Percentiles rank a stretch among this genome's conserved stretches.
These are phyloP conservation scores for Argyresthia albistria DNA, from an alignment of 2,888 invertebrate species.

Conservation along the genomic window DNA sequence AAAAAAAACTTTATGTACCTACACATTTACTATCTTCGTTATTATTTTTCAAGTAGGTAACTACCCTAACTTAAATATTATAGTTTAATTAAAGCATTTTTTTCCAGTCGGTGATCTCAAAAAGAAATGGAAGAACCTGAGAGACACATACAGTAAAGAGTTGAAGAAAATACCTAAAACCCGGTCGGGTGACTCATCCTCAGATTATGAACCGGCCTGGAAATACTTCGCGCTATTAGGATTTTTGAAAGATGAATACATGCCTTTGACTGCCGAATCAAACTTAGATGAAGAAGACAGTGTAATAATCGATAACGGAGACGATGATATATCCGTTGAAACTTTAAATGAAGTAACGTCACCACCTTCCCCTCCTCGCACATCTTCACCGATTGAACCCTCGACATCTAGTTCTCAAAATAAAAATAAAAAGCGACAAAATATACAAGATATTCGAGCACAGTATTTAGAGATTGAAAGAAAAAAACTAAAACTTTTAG, in stretches of 20 bases:
- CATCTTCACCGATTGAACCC: neutral
- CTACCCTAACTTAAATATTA: neutral
- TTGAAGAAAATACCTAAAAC: neutral
- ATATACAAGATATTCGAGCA: constrained; percentile 9
- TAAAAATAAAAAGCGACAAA: constrained; percentile 3
- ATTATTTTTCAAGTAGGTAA: neutral
- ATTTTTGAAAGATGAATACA: constrained; percentile 2
- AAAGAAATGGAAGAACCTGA: constrained; percentile 2
- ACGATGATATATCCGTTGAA: neutral
- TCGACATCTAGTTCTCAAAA: constrained; percentile 4
- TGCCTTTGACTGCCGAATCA: neutral
- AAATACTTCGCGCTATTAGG: neutral
- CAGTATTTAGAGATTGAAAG: constrained; percentile 12
- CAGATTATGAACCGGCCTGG: neutral
- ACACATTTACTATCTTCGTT: neutral
- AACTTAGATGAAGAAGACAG: neutral
- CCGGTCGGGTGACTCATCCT: neutral
- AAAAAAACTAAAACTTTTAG: constrained; percentile 6
- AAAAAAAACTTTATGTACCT: neutral
- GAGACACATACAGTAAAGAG: neutral
- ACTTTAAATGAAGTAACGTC: neutral
- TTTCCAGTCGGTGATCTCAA: neutral
- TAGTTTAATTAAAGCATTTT: neutral
- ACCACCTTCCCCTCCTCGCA: neutral
- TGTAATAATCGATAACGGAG: too few species aligned